A percentile compares a stretch with the other conserved stretches of the same genome.
Evolutionary conservation across 2,797 vertebrate genomes (phyloP).

Genomic region (Dendrocincla tyrannina): DNA sequence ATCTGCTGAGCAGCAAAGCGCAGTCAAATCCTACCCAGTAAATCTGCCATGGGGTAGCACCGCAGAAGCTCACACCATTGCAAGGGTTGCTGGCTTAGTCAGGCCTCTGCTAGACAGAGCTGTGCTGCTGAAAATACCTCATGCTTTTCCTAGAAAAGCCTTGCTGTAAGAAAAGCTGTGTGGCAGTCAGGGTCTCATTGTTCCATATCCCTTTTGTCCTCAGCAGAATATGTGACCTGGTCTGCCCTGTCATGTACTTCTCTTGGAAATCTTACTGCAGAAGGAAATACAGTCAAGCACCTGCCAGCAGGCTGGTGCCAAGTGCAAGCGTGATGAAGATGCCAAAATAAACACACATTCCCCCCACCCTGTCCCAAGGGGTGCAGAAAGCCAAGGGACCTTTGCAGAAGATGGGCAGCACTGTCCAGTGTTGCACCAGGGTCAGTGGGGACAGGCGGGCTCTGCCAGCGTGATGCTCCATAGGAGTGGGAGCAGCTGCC

Average conservation of each 20-base stretch:
- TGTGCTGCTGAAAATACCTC: neutral
- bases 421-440: fast-evolving
- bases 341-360: fast-evolving
- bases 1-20: neutral
- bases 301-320: neutral
- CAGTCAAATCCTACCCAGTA: neutral
- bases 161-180: neutral
- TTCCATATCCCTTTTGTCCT: neutral
- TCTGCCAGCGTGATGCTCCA: neutral
- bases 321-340: neutral
- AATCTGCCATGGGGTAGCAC: fast-evolving
- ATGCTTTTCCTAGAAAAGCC: neutral
- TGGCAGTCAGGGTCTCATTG: neutral
- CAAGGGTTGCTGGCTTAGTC: neutral
- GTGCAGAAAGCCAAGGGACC: neutral
- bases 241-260: fast-evolving
- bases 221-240: neutral
- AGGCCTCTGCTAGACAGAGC: neutral
- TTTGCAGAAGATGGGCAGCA: neutral
- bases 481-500: neutral
- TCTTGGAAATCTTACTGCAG: neutral
- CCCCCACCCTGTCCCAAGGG: fast-evolving
- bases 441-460: fast-evolving
- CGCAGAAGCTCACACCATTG: neutral
- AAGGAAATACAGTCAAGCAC: neutral